Evolutionary conservation across 2,888 invertebrate species (phyloP).

Genomic region (Hydraecia micacea): DNA sequence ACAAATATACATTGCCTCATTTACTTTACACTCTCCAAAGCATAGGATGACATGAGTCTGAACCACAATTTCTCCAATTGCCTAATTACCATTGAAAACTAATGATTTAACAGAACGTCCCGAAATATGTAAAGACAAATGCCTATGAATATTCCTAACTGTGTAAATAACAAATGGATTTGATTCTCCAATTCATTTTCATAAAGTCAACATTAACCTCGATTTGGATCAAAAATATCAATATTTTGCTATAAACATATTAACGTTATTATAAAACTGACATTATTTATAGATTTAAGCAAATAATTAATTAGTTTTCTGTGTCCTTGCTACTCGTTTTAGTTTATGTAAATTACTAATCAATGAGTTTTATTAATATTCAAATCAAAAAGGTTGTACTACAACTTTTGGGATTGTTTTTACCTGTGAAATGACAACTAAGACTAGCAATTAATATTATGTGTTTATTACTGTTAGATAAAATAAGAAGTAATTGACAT

Average conservation of each 20-base stretch:
- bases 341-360: constrained; percentile 61
- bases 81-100: constrained; percentile 57
- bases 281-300: constrained; percentile 59
- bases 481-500: background rate
- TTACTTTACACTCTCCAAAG: constrained; percentile 11
- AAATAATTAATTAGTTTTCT: constrained; percentile 61
- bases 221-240: constrained; percentile 55
- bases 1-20: constrained; percentile 3
- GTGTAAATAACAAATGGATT: constrained; percentile 53
- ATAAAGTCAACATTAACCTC: constrained; percentile 67
- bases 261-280: constrained; percentile 62
- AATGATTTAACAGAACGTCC: constrained; percentile 53
- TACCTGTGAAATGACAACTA: constrained; percentile 1
- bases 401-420: background rate
- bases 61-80: constrained; percentile 39
- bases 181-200: constrained; percentile 44
- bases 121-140: constrained; percentile 47
- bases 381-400: constrained; percentile 23
- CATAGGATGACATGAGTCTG: constrained; percentile 23
- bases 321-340: constrained; percentile 67
- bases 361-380: constrained; percentile 58
- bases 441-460: background rate
- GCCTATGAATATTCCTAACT: constrained; percentile 56
- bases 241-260: constrained; percentile 63
- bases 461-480: background rate